A percentile compares a stretch with the other conserved stretches of the same genome.
phyloP scores from a whole-genome alignment of 2,113 vertebrate genomes.

The Agelaius tricolor region DNA sequence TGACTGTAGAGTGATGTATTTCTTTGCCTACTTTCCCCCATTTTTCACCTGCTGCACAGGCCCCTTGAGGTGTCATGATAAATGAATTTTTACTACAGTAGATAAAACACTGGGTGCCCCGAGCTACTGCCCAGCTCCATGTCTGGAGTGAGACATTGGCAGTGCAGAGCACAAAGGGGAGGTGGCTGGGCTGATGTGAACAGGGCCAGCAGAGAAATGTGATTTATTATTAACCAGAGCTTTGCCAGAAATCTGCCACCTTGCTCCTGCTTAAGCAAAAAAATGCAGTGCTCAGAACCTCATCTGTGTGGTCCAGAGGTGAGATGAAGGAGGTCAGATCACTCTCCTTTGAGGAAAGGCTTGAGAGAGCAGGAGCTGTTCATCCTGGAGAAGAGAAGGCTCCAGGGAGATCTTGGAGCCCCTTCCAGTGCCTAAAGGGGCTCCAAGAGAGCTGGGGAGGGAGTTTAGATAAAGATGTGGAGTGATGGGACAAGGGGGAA shows the following conservation, averaged over 20 bases:
- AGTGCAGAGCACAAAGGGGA: neutral
- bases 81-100: neutral
- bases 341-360: neutral
- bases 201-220: neutral
- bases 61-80: neutral
- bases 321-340: neutral
- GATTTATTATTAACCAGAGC: neutral
- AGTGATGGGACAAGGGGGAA: fast-evolving
- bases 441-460: neutral
- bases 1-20: neutral
- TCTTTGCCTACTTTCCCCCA: neutral
- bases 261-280: neutral
- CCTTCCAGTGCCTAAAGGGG: neutral
- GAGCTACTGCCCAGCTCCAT: neutral
- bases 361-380: neutral
- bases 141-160: neutral
- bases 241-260: neutral
- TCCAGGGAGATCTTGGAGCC: neutral
- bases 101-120: neutral
- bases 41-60: neutral
- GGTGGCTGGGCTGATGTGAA: neutral
- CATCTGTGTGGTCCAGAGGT: neutral
- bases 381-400: neutral
- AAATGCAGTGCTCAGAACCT: neutral
- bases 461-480: fast-evolving